These are phyloP conservation scores for Dendrolimus pini DNA, from an alignment of 2,888 invertebrate genomes.

Conservation along the genomic window DNA sequence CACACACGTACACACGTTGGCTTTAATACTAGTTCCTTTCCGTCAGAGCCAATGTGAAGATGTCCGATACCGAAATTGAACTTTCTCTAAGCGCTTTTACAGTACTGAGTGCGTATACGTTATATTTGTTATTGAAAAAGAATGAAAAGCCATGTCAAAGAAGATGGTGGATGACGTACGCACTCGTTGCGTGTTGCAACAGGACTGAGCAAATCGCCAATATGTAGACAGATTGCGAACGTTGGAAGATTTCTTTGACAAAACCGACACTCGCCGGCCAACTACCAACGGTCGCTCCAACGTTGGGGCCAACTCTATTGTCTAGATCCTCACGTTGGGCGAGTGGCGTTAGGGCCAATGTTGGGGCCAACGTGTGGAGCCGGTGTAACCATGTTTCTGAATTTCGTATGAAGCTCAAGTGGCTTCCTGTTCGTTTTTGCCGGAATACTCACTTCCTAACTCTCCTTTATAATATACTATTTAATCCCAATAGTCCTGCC, in stretches of 20 bases:
- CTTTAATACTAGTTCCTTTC: constrained; percentile 8
- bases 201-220: constrained; percentile 5
- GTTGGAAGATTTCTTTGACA: constrained; percentile 6
- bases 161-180: constrained; percentile 4
- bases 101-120: constrained; percentile 8
- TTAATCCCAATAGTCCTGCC: no score
- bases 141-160: no score
- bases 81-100: constrained; percentile 7
- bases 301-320: constrained; percentile 10
- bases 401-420: no score
- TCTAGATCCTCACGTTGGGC: constrained; percentile 4
- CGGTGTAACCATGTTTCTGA: no score
- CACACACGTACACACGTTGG: constrained; percentile 12
- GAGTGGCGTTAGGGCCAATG: neutral
- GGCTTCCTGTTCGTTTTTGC: no score
- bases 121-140: constrained; percentile 1
- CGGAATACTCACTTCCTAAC: no score
- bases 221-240: no score
- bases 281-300: constrained; percentile 7
- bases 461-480: no score
- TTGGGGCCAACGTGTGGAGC: neutral
- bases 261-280: constrained; percentile 11
- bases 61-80: constrained; percentile 10
- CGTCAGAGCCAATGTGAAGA: constrained; percentile 12
- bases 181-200: constrained; percentile 12